Conservation (phyloP, 2,888 invertebrate genomes). For the Xiphydria camelus region DNA sequence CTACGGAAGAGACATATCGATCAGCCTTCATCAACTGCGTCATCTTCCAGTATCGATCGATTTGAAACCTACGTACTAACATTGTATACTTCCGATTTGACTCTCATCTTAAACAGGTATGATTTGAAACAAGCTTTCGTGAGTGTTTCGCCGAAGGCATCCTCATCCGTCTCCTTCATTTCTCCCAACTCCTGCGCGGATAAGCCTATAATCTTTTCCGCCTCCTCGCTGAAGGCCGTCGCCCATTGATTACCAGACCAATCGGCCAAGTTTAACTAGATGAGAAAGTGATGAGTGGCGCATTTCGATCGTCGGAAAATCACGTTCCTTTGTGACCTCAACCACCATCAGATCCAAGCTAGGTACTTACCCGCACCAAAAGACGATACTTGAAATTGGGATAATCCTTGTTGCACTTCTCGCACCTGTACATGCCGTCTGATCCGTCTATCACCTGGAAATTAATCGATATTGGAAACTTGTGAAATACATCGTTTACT, state of each 20-base stretch:
- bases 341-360: no score
- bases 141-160: slow-evolving; percentile 70
- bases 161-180: slow-evolving; percentile 69
- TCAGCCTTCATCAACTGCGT: no score
- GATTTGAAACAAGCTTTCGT: slow-evolving; percentile 77
- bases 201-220: slow-evolving; percentile 75
- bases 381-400: slow-evolving; percentile 86
- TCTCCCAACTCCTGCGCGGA: slow-evolving; percentile 79
- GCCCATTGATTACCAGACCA: slow-evolving; percentile 87
- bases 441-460: slow-evolving; percentile 75
- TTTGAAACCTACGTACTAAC: slow-evolving; percentile 62
- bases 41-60: slow-evolving; percentile 6
- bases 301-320: background rate
- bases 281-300: background rate
- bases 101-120: slow-evolving; percentile 81
- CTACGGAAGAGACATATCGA: slow-evolving; percentile 62
- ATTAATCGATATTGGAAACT: slow-evolving; percentile 1
- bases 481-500: background rate
- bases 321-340: background rate
- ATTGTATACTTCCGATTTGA: slow-evolving; percentile 89
- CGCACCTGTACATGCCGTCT: slow-evolving; percentile 89
- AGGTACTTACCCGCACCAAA: slow-evolving; percentile 74
- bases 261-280: slow-evolving; percentile 73
- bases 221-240: slow-evolving; percentile 85
- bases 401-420: slow-evolving; percentile 88